Base-by-base conservation (phyloP, 2,888 invertebrate species). In the Caenorhabditis parvicauda region DNA sequence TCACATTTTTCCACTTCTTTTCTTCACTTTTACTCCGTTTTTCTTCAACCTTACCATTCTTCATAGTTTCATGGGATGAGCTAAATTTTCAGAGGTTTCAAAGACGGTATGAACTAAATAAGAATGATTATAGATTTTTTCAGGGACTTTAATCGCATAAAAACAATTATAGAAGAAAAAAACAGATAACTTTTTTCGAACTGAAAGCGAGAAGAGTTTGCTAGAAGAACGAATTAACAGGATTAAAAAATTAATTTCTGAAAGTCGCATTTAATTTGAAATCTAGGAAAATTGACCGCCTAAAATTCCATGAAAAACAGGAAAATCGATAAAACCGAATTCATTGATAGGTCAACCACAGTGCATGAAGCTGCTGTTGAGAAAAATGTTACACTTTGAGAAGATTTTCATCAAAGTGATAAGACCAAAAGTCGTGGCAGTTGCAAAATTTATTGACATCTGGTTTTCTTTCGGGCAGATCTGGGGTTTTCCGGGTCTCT, bases 21-120 rank as follows among this genome's bases (percentile, higher is more conserved):
- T 69, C 69, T 19, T 61, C 69, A 50, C 61, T 64, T 57, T 69
- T 66, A 45, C 66, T 66, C n/a, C 69, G 54, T 25, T 63, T 63
- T 24, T 63, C 56, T 7, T 55, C 54, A n/a, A 53, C 38, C 29
- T 49, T 51, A 50, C 51, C 53, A 35, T 43, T 57, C 47, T 56
- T 60, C 61, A 56, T 61, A 39, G 21, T 38, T 39, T 27, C 22
- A 42, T 44, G 43, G 44, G 44, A 52, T 43, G 7, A 32, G 12
- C 6, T 6, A 50, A 55, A n/a, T 12, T 25, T 47, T 17, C n/a
- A 21, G 43, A 42, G 25, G 35, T 32, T 24, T 19, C 21, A 21
- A 22, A n/a, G 22, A 27, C 39, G 19, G 39, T 25, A 32, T 38
- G 46, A 43, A 39, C 27, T 37, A 32, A 50, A 25, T 43, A 37